A percentile compares a stretch with the other conserved stretches of the same genome.
Conservation (phyloP, 2,888 invertebrate species). For the Tachina fera region DNA sequence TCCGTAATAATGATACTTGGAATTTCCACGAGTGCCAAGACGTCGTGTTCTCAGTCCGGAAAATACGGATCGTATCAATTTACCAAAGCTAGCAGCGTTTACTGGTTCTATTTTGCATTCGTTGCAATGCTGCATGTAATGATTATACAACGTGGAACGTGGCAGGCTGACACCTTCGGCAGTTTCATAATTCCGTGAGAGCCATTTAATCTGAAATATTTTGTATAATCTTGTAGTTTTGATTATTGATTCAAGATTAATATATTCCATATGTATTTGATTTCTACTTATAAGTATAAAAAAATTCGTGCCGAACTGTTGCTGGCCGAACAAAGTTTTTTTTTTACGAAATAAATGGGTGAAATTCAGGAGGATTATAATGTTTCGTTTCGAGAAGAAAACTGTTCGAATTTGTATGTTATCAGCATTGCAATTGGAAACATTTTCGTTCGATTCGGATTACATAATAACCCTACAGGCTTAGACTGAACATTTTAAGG, state of each 20-base stretch:
- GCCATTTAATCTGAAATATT: constrained; percentile 91
- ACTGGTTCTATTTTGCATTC: constrained; percentile 98
- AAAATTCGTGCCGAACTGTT: too few species aligned
- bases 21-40: constrained; percentile 98
- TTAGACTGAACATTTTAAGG: too few species aligned
- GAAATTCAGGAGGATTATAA: too few species aligned
- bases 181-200: constrained; percentile 98
- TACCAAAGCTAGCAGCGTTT: constrained; percentile 99
- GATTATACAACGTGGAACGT: constrained; percentile 97
- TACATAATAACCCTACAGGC: too few species aligned
- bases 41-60: constrained; percentile 96
- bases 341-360: too few species aligned
- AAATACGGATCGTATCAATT: constrained; percentile 98
- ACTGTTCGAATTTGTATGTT: too few species aligned
- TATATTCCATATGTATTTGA: not conserved
- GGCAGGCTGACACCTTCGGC: constrained; percentile 96
- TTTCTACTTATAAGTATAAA: too few species aligned
- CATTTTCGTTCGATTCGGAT: too few species aligned
- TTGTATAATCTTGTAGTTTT: not conserved
- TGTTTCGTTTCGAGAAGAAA: too few species aligned
- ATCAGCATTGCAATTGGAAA: too few species aligned
- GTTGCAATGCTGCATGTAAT: constrained; percentile 97
- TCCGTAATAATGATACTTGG: constrained; percentile 99
- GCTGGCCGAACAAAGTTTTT: too few species aligned
- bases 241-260: not conserved